Percentiles rank a stretch among this genome's conserved stretches.
These are phyloP conservation scores for Campoplex nolae DNA, from an alignment of 2,888 invertebrate genomes.

Conservation along the genomic window DNA sequence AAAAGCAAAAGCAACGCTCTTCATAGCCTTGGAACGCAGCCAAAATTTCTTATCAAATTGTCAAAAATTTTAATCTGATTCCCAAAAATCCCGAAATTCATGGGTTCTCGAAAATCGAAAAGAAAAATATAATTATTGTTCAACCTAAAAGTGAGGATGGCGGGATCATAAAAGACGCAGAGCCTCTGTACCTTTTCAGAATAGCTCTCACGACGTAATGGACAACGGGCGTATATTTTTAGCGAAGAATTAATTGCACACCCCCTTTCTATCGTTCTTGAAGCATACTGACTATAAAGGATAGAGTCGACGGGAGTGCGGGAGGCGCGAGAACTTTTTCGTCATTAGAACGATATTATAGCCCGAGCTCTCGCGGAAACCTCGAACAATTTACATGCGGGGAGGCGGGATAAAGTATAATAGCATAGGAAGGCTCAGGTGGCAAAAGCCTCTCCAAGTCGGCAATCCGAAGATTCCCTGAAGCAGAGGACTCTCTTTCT, in stretches of 20 bases:
- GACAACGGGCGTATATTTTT: conserved; percentile 73
- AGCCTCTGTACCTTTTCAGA: conserved; percentile 10
- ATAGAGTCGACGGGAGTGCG: conserved; percentile 26
- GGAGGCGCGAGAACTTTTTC: conserved; percentile 73
- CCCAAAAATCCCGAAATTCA: neutral
- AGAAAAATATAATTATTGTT: neutral
- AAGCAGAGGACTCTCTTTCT: conserved; percentile 57
- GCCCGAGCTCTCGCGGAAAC: conserved; percentile 74
- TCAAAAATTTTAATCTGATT: no score
- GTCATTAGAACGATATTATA: conserved; percentile 83
- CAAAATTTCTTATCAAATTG: neutral
- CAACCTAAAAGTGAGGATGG: neutral
- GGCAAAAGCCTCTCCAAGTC: conserved; percentile 61
- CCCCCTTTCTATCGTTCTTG: conserved; percentile 68
- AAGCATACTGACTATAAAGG: conserved; percentile 29
- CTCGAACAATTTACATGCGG: conserved; percentile 80
- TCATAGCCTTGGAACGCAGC: no score
- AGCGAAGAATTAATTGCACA: conserved; percentile 81
- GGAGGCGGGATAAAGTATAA: conserved; percentile 67
- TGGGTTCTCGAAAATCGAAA: neutral
- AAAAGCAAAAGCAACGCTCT: neutral
- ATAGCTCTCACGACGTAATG: conserved; percentile 54
- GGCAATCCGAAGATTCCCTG: conserved; percentile 63
- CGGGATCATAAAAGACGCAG: neutral
- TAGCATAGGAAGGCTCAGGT: conserved; percentile 69